phyloP scores from a whole-genome alignment of 1,140 invertebrate species.

The Nilaparvata lugens region DNA sequence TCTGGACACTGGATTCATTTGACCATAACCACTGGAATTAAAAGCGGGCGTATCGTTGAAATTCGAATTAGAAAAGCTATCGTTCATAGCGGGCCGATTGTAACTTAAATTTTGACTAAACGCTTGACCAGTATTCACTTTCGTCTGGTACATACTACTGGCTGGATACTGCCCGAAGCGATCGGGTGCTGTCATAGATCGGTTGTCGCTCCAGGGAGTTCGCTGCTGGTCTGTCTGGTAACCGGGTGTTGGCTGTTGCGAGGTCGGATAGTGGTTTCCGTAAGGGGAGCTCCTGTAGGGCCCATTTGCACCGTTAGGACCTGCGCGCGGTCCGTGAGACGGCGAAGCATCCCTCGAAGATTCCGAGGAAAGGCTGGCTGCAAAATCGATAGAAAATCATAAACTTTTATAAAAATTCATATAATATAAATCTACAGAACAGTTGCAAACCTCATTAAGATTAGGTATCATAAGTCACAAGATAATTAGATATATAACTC shows the following conservation, averaged over 20 bases:
- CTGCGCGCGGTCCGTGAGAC: slow-evolving; percentile 8
- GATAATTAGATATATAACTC: neutral
- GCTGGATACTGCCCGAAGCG: neutral
- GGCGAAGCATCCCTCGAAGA: slow-evolving; percentile 28
- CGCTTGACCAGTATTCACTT: too few species aligned
- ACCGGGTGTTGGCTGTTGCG: neutral
- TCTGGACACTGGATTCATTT: too few species aligned
- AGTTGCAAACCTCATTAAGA: neutral
- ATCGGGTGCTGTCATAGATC: neutral
- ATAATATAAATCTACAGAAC: neutral
- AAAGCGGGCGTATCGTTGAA: too few species aligned
- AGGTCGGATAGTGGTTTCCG: neutral
- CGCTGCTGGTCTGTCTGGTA: neutral
- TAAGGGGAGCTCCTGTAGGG: neutral
- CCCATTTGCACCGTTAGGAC: neutral
- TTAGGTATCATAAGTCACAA: neutral
- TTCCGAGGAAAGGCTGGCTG: slow-evolving; percentile 28
- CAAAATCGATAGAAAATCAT: slow-evolving; percentile 9
- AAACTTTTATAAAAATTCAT: neutral
- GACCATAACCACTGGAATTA: too few species aligned
- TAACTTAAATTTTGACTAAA: too few species aligned
- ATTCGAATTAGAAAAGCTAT: too few species aligned
- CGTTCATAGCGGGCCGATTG: too few species aligned
- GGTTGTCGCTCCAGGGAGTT: neutral
- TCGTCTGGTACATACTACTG: neutral